Percentiles rank a stretch among this genome's conserved stretches.
Conservation (phyloP, 2,797 vertebrate species). For the Squalus acanthias region DNA sequence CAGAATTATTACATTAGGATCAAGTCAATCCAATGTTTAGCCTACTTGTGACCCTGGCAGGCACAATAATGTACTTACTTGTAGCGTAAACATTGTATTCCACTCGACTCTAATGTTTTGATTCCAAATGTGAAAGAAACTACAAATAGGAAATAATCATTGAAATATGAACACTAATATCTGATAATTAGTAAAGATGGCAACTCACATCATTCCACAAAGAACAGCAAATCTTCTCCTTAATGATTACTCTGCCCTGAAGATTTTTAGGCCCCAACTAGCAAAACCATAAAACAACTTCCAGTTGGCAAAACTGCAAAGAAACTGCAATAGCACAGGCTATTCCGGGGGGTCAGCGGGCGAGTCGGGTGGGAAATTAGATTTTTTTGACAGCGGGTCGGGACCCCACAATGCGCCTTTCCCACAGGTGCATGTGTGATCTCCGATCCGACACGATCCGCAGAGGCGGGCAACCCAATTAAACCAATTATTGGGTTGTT, state of each 20-base stretch:
- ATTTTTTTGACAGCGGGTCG: too few relatives aligned
- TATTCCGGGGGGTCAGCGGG: too few relatives aligned
- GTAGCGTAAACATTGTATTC: not conserved
- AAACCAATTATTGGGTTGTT: too few relatives aligned
- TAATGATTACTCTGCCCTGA: not conserved
- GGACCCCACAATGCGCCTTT: too few relatives aligned
- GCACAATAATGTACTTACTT: not conserved
- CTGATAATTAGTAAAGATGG: not conserved
- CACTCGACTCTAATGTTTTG: not conserved
- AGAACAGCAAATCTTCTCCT: not conserved
- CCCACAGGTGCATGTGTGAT: too few relatives aligned
- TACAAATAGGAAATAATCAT: not conserved
- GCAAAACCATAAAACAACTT: not conserved
- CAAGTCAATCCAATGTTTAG: not conserved
- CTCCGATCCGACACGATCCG: too few relatives aligned
- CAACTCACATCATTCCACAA: not conserved
- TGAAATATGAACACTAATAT: not conserved
- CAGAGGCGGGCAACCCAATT: too few relatives aligned
- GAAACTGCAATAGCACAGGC: not conserved
- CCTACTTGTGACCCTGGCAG: not conserved
- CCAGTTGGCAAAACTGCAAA: not conserved
- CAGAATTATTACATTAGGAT: not conserved
- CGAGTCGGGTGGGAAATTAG: too few relatives aligned
- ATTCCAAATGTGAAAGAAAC: not conserved
- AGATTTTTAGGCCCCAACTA: not conserved